phyloP scores from a whole-genome alignment of 1,140 invertebrate species.

The Trachelipus rathkii region DNA sequence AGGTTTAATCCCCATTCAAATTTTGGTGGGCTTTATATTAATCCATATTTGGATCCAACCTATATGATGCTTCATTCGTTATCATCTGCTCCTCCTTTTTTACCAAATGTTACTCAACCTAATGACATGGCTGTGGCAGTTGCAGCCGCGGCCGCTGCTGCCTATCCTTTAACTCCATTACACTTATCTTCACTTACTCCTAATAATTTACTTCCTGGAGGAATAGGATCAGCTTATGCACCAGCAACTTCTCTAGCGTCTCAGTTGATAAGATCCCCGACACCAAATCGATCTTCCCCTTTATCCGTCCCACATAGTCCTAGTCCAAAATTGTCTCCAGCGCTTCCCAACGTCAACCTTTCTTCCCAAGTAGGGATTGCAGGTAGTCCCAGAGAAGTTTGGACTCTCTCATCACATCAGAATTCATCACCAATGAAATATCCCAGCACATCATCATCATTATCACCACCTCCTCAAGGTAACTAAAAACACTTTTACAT shows the following conservation, averaged over 20 bases:
- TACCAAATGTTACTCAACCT: neutral
- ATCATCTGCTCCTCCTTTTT: neutral
- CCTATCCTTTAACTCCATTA: neutral
- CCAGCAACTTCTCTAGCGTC: neutral
- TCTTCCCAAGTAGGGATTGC: neutral
- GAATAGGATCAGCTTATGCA: neutral
- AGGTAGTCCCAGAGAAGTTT: neutral
- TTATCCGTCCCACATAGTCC: neutral
- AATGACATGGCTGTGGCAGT: neutral
- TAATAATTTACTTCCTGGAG: neutral
- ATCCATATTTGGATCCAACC: neutral
- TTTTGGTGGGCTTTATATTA: neutral
- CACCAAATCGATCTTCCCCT: neutral
- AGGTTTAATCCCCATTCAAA: neutral
- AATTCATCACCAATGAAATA: neutral
- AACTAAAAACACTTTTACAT: neutral
- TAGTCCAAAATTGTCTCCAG: neutral
- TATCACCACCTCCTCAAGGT: neutral
- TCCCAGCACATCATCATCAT: neutral
- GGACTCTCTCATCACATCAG: neutral
- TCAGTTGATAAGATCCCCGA: neutral
- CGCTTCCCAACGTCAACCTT: neutral
- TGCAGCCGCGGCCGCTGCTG: neutral
- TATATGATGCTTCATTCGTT: neutral
- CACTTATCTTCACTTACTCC: neutral